Percentiles rank a stretch among this genome's conserved stretches.
Evolutionary conservation across 1,140 invertebrate genomes (phyloP).

Genomic region (Orchestia grillus): DNA sequence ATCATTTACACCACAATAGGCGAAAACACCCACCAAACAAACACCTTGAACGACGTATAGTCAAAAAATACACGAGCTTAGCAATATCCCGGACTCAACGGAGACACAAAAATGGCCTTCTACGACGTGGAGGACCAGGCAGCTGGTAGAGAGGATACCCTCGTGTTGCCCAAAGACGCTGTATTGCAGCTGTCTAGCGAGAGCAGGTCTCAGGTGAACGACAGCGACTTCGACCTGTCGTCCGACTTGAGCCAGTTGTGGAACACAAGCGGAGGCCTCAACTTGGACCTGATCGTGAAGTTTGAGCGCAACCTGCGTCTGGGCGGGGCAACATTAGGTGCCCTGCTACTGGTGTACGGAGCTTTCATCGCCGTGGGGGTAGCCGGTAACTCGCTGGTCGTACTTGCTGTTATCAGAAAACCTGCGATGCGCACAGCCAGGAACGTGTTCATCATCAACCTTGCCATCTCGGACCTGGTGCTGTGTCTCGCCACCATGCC

Average conservation of each 20-base stretch:
- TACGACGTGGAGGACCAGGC: neutral
- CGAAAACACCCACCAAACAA: too few species aligned
- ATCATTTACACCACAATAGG: too few species aligned
- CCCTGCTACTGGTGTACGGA: constrained; percentile 80
- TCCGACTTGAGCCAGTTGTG: constrained; percentile 62
- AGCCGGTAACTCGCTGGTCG: constrained; percentile 84
- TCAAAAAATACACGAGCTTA: too few species aligned
- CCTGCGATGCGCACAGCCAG: constrained; percentile 86
- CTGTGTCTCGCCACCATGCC: constrained; percentile 89
- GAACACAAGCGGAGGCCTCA: constrained; percentile 61
- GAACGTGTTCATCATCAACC: constrained; percentile 91
- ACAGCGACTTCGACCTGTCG: constrained; percentile 56
- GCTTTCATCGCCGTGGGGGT: constrained; percentile 83
- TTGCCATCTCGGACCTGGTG: constrained; percentile 87
- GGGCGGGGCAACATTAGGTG: constrained; percentile 77
- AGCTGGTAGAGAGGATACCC: neutral
- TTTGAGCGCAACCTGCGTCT: constrained; percentile 76
- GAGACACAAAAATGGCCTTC: neutral
- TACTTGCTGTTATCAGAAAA: constrained; percentile 82
- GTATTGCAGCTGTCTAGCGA: neutral
- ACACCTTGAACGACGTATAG: too few species aligned
- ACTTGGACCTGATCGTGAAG: constrained; percentile 64
- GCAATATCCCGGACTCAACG: too few species aligned
- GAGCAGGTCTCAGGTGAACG: neutral
- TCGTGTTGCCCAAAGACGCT: neutral